Evolutionary conservation across 2,113 vertebrate genomes (phyloP).

Genomic region (Dissostichus mawsoni): DNA sequence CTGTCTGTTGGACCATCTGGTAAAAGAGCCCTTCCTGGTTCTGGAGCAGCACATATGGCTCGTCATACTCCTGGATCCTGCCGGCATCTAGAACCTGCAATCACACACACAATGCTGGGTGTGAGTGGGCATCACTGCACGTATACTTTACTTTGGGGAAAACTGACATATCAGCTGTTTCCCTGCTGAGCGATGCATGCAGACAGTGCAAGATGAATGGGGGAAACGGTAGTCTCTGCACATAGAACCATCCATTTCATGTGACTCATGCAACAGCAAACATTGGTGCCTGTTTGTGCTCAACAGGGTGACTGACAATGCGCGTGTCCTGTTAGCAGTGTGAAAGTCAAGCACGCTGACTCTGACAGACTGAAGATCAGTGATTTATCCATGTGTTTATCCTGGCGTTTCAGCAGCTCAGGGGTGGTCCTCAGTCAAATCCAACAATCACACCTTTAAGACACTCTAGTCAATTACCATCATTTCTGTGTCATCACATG

Average conservation of each 20-base stretch:
- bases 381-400: constrained; percentile 74
- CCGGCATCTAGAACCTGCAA: constrained; percentile 93
- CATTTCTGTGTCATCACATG: constrained; percentile 71
- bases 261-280: constrained; percentile 77
- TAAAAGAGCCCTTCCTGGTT: constrained; percentile 90
- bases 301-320: constrained; percentile 43
- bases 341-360: constrained; percentile 75
- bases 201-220: constrained; percentile 68
- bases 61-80: constrained; percentile 91
- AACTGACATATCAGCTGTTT: constrained; percentile 81
- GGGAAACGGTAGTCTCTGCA: constrained; percentile 65
- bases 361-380: constrained; percentile 74
- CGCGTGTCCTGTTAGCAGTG: constrained; percentile 55
- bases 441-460: constrained; percentile 81
- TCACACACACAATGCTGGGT: constrained; percentile 67
- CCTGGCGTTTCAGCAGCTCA: constrained; percentile 69
- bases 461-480: constrained; percentile 74
- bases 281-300: constrained; percentile 57
- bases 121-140: constrained; percentile 38
- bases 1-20: constrained; percentile 94
- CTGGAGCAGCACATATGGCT: constrained; percentile 93
- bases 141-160: constrained; percentile 77
- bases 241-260: constrained; percentile 76
- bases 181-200: constrained; percentile 73
- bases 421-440: constrained; percentile 80